Base-by-base conservation (phyloP, 2,888 invertebrate genomes). In the Drosophila mayaguana region DNA sequence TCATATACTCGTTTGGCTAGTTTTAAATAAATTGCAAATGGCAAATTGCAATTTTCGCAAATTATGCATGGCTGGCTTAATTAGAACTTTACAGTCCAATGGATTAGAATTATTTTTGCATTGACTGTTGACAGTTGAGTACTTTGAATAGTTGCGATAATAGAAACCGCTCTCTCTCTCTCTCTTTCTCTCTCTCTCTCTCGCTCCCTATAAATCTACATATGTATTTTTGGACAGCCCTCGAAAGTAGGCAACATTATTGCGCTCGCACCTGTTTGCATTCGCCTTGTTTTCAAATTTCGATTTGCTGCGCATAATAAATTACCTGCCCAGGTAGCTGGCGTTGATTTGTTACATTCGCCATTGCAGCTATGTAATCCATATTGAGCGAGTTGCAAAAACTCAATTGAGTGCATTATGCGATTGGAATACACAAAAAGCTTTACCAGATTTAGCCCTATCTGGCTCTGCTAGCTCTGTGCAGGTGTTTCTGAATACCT, bases 341-440 rank as follows among this genome's bases (percentile, higher is more conserved):
- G 48, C 40, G 38, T 28, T 60, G 66, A 62, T 68, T 62, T 73
- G 72, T 72, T 81, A 55, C 63, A 50, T 45, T 5, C n/a, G 11
- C 25, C 4, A n/a, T 5, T 9, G 11, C 25, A 25, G 25, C n/a
- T 36, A 36, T 28, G 46, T 34, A 59, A 57, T 53, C 55, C 53
- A 12, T 38, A 22, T 22, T 22, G 9, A 40, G 56, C 42, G 54
- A 2, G 55, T 48, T 61, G 63, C 45, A 50, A 54, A 66, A 72
- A 81, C 80, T 82, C 85, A 88, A 88, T 89, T 84, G 83, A 73
- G 65, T 85, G 86, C 86, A 84, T 89, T 83, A 89, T 68, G 61
- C 64, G 60, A 64, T 32, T 53, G 53, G 34, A 22, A 63, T 48
- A 42, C 34, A 22, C n/a, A 64, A 32, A 63, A 54, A n/a, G 57